These are phyloP conservation scores for Zaprionus vittiger DNA, from an alignment of 1,140 invertebrate species.

Conservation along the genomic window DNA sequence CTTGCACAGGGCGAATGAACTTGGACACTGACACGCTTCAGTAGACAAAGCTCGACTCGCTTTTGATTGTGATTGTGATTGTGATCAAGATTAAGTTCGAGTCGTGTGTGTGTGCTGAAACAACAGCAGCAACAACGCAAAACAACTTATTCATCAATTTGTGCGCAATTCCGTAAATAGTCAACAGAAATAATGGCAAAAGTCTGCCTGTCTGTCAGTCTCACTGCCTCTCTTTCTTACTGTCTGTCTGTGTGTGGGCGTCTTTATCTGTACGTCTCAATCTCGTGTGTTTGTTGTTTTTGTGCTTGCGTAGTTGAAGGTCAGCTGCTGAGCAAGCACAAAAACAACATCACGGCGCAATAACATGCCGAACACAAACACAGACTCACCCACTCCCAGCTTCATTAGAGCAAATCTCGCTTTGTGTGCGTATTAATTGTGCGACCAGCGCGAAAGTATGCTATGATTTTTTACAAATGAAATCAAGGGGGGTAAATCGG, in stretches of 20 bases:
- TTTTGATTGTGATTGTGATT: slow-evolving; percentile 39
- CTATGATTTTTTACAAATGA: slow-evolving; percentile 24
- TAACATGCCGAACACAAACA: slow-evolving; percentile 24
- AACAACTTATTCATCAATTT: slow-evolving; percentile 68
- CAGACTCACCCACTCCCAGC: background rate
- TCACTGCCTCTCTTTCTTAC: background rate
- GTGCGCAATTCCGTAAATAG: slow-evolving; percentile 60
- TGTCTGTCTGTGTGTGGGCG: slow-evolving; percentile 1
- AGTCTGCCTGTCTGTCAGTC: slow-evolving; percentile 10
- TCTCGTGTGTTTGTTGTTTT: background rate
- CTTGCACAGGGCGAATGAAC: slow-evolving; percentile 20
- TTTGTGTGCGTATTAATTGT: slow-evolving; percentile 14
- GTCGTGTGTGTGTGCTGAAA: slow-evolving; percentile 15
- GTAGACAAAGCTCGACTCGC: slow-evolving; percentile 35
- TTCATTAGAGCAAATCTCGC: slow-evolving; percentile 24
- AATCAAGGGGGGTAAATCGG: background rate
- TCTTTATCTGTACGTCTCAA: slow-evolving; percentile 13
- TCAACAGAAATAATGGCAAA: slow-evolving; percentile 54
- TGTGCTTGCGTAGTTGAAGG: slow-evolving; percentile 32
- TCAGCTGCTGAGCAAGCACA: slow-evolving; percentile 46
- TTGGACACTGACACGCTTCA: slow-evolving; percentile 29
- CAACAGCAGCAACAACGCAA: slow-evolving; percentile 26
- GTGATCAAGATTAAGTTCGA: slow-evolving; percentile 61
- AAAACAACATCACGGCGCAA: slow-evolving; percentile 46
- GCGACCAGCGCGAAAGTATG: slow-evolving; percentile 38